Conservation (phyloP, 1,140 invertebrate genomes). For the Melipona quadrifasciata region DNA sequence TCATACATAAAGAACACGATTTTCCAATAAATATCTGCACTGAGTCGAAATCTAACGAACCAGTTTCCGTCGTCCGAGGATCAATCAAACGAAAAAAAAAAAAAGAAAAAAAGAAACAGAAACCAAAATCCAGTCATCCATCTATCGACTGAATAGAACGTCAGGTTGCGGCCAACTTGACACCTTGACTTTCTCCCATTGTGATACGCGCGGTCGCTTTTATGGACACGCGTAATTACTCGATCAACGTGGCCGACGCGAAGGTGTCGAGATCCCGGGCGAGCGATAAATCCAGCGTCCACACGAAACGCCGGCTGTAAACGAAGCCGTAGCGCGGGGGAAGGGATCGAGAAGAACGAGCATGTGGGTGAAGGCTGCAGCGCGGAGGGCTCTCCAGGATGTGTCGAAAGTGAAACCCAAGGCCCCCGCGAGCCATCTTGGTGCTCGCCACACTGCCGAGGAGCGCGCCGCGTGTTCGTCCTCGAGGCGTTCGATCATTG, state of each 20-base stretch:
- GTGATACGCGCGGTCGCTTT: conserved; percentile 19
- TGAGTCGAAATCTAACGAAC: background rate
- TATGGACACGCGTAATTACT: conserved; percentile 51
- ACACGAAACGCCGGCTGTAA: conserved; percentile 35
- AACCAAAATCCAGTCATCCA: too few species aligned
- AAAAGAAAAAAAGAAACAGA: too few species aligned
- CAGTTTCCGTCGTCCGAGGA: background rate
- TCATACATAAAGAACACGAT: too few species aligned
- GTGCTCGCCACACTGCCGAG: background rate
- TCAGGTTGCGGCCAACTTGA: background rate
- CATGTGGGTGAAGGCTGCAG: conserved; percentile 80
- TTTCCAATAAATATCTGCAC: background rate
- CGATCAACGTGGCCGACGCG: conserved; percentile 35
- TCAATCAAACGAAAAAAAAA: too few species aligned
- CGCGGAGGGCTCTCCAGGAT: conserved; percentile 76
- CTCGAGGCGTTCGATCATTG: conserved; percentile 58
- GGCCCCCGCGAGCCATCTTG: conserved; percentile 50
- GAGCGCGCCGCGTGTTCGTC: conserved; percentile 32
- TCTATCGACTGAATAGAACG: background rate
- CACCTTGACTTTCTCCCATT: conserved; percentile 45
- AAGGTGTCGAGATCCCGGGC: conserved; percentile 56
- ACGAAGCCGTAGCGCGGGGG: conserved; percentile 23
- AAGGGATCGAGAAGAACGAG: conserved; percentile 71
- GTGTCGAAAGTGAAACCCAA: conserved; percentile 81
- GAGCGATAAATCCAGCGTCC: conserved; percentile 49